Conservation (phyloP, 2,797 vertebrate species). For the Neosilurus mollespiculum region DNA sequence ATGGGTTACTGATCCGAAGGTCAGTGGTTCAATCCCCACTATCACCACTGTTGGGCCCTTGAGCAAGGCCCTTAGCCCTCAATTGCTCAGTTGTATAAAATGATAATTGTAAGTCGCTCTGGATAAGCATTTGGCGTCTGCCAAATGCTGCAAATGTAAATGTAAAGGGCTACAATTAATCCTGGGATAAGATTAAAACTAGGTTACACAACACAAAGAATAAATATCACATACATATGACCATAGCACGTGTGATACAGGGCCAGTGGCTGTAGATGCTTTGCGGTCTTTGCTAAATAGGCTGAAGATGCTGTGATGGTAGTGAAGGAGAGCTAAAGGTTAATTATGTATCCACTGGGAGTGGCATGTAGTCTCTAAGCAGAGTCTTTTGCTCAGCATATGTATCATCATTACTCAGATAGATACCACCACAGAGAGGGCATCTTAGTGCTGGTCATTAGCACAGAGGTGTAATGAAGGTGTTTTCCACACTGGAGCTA, state of each 20-base stretch:
- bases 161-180: background rate
- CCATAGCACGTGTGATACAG: background rate
- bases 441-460: constrained; percentile 40
- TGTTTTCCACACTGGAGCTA: constrained; percentile 23
- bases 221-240: background rate
- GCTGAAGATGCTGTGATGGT: constrained; percentile 51
- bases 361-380: constrained; percentile 38
- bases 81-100: too few relatives aligned
- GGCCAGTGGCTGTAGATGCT: constrained; percentile 39
- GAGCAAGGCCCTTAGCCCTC: too few relatives aligned
- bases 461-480: constrained; percentile 32
- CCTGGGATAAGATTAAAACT: background rate
- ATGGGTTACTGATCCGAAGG: too few relatives aligned
- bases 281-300: constrained; percentile 44
- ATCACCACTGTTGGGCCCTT: too few relatives aligned
- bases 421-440: constrained; percentile 31
- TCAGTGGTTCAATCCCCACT: too few relatives aligned
- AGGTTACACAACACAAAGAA: background rate
- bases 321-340: constrained; percentile 73
- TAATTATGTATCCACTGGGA: constrained; percentile 63
- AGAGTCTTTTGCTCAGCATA: constrained; percentile 43
- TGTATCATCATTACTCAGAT: constrained; percentile 42
- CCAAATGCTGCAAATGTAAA: too few relatives aligned
- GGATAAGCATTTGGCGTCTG: too few relatives aligned
- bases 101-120: too few relatives aligned